Percentiles rank a stretch among this genome's conserved stretches.
Conservation (phyloP, 2,888 invertebrate species). For the Nebria salina region DNA sequence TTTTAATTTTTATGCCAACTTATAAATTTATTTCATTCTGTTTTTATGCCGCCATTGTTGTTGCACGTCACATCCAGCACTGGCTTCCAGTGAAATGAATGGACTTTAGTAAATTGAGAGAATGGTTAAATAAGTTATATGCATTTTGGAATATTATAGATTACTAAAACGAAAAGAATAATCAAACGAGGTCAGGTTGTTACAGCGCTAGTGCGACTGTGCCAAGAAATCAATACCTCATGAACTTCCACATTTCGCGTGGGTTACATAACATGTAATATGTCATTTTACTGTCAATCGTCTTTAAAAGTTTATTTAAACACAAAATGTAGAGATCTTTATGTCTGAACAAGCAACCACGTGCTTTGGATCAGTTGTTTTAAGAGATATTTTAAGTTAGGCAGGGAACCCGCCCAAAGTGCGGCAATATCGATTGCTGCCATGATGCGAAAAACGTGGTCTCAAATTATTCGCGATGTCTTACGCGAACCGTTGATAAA, state of each 20-base stretch:
- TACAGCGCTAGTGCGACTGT: slow-evolving; percentile 19
- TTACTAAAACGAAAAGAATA: not conserved
- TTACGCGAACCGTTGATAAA: too few species aligned
- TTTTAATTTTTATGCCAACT: too few species aligned
- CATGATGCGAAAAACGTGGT: not conserved
- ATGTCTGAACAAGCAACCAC: not conserved
- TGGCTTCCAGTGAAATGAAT: not conserved
- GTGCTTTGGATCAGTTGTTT: too few species aligned
- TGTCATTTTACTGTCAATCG: not conserved
- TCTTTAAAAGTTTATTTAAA: not conserved
- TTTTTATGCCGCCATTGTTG: not conserved
- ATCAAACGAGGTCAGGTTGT: slow-evolving; percentile 29
- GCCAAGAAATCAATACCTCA: slow-evolving; percentile 43
- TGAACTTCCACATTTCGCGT: slow-evolving; percentile 21
- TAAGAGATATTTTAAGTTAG: too few species aligned
- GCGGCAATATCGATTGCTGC: not conserved
- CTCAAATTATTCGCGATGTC: too few species aligned
- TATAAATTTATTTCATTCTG: too few species aligned
- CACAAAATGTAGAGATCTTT: not conserved
- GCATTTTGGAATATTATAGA: slow-evolving; percentile 6
- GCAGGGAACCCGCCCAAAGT: too few species aligned
- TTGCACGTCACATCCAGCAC: not conserved
- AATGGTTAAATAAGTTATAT: not conserved
- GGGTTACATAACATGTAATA: slow-evolving; percentile 3
- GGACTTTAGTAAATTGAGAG: not conserved